Evolutionary conservation across 35 echinoderm and acorn worm species (phyloP).

Genomic region (Chiridota heheva): DNA sequence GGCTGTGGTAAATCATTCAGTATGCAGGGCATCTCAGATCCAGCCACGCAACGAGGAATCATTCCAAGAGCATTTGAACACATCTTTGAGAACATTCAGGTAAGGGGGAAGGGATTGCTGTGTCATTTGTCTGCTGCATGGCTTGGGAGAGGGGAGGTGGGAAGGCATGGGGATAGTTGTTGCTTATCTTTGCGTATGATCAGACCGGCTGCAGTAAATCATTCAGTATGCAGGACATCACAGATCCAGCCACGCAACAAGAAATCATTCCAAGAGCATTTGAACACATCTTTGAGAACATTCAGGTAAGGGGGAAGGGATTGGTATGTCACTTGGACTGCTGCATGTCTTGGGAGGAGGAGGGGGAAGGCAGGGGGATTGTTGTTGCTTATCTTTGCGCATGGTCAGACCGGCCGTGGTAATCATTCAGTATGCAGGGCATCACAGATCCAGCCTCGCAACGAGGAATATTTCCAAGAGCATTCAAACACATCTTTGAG

Average conservation of each 20-base stretch:
- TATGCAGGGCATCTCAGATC: constrained; percentile 98
- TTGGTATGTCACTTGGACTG: no score
- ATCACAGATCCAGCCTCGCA: constrained; percentile 79
- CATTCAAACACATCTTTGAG: constrained; percentile 93
- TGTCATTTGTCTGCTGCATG: no score
- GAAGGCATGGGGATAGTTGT: constrained; percentile 70
- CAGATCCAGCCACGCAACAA: constrained; percentile 81
- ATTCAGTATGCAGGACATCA: constrained; percentile 99
- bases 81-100: constrained; percentile 99
- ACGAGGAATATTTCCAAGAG: constrained; percentile 71
- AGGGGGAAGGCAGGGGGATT: constrained; percentile 74
- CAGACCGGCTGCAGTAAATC: constrained; percentile 98
- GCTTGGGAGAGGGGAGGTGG: no score
- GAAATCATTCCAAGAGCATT: constrained; percentile 93
- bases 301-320: constrained; percentile 89
- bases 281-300: constrained; percentile 99
- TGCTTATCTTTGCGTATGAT: constrained; percentile 94
- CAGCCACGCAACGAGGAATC: constrained; percentile 82
- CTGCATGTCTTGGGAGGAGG: no score
- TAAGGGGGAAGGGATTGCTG: no score
- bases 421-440: constrained; percentile 95
- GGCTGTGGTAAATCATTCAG: constrained; percentile 99
- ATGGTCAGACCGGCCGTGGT: constrained; percentile 82
- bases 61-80: constrained; percentile 97
- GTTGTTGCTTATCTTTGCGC: constrained; percentile 83